Percentiles rank a stretch among this genome's conserved stretches.
These are phyloP conservation scores for Rhea americana DNA, from an alignment of 2,113 vertebrate species.

Conservation along the genomic window DNA sequence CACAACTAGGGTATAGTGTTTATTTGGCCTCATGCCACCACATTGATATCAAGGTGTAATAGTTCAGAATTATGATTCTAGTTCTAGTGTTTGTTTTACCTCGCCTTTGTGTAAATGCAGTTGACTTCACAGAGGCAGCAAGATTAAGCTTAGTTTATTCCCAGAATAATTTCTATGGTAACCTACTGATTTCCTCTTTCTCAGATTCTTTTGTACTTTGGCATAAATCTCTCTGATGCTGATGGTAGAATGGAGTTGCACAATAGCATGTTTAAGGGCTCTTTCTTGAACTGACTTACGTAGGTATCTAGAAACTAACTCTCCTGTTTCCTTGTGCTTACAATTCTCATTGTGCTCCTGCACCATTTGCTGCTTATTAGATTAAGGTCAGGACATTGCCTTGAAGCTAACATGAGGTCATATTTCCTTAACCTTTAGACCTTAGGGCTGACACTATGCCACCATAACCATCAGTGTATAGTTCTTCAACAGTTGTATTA, in stretches of 20 bases:
- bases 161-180: not conserved
- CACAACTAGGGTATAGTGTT: not conserved
- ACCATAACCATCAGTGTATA: not conserved
- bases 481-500: not conserved
- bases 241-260: not conserved
- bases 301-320: fast-evolving
- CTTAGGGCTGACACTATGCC: not conserved
- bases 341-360: not conserved
- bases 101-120: not conserved
- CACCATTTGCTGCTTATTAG: not conserved
- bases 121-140: not conserved
- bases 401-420: not conserved
- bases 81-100: not conserved
- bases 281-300: not conserved
- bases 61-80: not conserved
- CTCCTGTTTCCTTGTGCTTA: not conserved
- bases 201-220: not conserved
- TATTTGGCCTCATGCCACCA: not conserved
- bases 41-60: not conserved
- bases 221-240: not conserved
- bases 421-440: not conserved
- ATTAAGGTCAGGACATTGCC: not conserved
- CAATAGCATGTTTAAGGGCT: not conserved
- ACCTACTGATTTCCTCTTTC: not conserved
- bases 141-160: not conserved